Percentiles rank a stretch among this genome's conserved stretches.
Evolutionary conservation across 2,797 vertebrate genomes (phyloP).

Genomic region (Aeoliscus strigatus): DNA sequence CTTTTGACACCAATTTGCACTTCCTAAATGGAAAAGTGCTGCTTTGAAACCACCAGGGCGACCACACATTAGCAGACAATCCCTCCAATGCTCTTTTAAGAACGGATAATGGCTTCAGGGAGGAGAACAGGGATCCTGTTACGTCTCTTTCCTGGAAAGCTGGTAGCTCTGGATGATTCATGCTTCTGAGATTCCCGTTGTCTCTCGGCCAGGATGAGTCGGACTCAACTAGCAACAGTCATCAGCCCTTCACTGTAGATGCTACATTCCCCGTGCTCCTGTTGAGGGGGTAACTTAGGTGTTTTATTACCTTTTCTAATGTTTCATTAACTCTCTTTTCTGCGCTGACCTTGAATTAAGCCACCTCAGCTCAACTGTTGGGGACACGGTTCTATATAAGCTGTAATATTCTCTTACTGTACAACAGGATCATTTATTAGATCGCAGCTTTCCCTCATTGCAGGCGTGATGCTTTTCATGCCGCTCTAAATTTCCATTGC

Average conservation of each 20-base stretch:
- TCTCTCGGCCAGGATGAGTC: conserved; percentile 22
- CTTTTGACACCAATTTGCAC: conserved; percentile 9
- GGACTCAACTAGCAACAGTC: conserved; percentile 43
- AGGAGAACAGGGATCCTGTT: conserved; percentile 27
- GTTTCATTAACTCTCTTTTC: conserved; percentile 45
- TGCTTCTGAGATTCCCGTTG: conserved; percentile 33
- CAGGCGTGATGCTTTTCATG: conserved; percentile 39
- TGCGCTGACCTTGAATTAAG: conserved; percentile 47
- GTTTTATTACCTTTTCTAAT: conserved; percentile 49
- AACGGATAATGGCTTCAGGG: conserved; percentile 28
- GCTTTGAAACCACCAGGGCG: conserved; percentile 40
- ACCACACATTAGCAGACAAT: conserved; percentile 59
- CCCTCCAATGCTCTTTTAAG: conserved; percentile 37
- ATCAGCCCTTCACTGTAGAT: conserved; percentile 42
- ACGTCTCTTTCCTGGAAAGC: conserved; percentile 32
- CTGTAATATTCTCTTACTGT: conserved; percentile 21
- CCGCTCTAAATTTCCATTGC: no score
- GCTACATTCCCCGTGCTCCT: conserved; percentile 26
- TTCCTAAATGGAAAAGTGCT: conserved; percentile 33
- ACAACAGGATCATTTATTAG: conserved; percentile 52
- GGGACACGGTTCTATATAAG: conserved; percentile 45
- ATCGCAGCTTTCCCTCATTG: conserved; percentile 42
- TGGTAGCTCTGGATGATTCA: conserved; percentile 45
- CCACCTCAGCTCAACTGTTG: conserved; percentile 34
- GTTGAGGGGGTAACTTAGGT: conserved; percentile 25